These are phyloP conservation scores for Orchestes rusci DNA, from an alignment of 2,888 invertebrate genomes.

Conservation along the genomic window DNA sequence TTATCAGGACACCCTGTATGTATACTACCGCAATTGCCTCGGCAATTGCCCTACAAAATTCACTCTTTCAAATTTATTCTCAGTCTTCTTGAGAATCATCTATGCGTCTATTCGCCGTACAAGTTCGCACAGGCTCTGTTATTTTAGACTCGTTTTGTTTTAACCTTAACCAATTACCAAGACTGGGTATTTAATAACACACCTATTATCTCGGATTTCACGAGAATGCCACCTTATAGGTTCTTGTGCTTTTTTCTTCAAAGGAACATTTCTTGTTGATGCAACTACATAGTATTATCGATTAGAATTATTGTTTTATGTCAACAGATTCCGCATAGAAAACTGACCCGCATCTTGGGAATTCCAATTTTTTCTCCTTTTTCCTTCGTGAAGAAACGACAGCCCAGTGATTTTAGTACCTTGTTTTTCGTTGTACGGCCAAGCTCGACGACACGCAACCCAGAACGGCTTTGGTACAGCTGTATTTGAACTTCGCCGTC, in stretches of 20 bases:
- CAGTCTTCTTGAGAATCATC: too few relatives aligned
- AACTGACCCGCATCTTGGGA: too few relatives aligned
- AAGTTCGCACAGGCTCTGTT: slow-evolving; percentile 28
- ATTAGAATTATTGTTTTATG: too few relatives aligned
- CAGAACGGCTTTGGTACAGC: slow-evolving; percentile 19
- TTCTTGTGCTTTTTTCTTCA: slow-evolving; percentile 23
- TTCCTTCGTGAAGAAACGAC: slow-evolving; percentile 26
- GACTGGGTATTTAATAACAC: slow-evolving; percentile 27
- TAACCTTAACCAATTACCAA: slow-evolving; percentile 31
- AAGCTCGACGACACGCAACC: slow-evolving; percentile 20
- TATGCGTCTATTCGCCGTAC: slow-evolving; percentile 5
- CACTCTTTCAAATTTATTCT: too few relatives aligned
- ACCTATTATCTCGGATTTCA: slow-evolving; percentile 29
- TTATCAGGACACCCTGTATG: too few relatives aligned
- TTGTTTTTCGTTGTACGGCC: slow-evolving; percentile 22
- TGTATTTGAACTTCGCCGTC: slow-evolving; percentile 23
- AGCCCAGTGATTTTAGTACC: slow-evolving; percentile 27
- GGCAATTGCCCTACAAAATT: too few relatives aligned
- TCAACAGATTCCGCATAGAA: too few relatives aligned
- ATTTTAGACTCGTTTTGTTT: slow-evolving; percentile 30
- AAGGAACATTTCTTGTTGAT: slow-evolving; percentile 20
- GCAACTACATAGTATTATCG: too few relatives aligned
- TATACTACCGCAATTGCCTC: too few relatives aligned
- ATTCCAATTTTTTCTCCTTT: too few relatives aligned
- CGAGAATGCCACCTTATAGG: slow-evolving; percentile 22